Evolutionary conservation across 2,888 invertebrate genomes (phyloP), one percentile per base, ranked within the genome.

Genomic region (Escarpia spicata): DNA sequence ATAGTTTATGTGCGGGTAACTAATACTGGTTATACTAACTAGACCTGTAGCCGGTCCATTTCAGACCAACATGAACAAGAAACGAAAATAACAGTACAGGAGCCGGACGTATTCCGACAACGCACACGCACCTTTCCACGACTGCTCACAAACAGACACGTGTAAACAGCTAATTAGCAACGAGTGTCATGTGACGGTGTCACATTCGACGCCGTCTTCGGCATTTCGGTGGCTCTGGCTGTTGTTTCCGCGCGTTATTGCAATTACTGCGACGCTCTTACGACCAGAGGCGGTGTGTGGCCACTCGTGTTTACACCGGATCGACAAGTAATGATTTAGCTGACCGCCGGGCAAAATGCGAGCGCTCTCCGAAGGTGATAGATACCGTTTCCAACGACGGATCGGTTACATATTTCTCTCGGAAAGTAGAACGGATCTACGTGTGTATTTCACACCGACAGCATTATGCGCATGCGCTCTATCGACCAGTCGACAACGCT

Each of bases 141-240:
- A 26, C 75, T 3, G 75, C 75, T 75, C 75, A 26, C 75, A 75
- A 75, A 75, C 19, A 26, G 75, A 75, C 75, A 75, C 75, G 75
- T 75, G 75, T 75, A 75, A 75, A 75, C 75, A 75, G 75, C 75
- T 75, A 75, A 75, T 75, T 75, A 75, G 75, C 75, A n/a, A 26
- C n/a, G 4, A 6, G 75, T 75, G 75, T 75, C 75, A 26, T 3
- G 75, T 75, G 75, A 26, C 75, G 75, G 75, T 75, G 75, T 75
- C 75, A 75, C 3, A 75, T 75, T 75, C 75, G 75, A 75, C 75
- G 19, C 75, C 75, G 75, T n/a, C 75, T 15, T 26, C 26, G 26
- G 75, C 26, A 75, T 75, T 75, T 75, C 75, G 75, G 6, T 6
- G 26, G 75, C 26, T 26, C 19, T 19, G 75, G 75, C 75, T 75